phyloP scores from a whole-genome alignment of 2,113 vertebrate genomes.

The Chaenocephalus aceratus region DNA sequence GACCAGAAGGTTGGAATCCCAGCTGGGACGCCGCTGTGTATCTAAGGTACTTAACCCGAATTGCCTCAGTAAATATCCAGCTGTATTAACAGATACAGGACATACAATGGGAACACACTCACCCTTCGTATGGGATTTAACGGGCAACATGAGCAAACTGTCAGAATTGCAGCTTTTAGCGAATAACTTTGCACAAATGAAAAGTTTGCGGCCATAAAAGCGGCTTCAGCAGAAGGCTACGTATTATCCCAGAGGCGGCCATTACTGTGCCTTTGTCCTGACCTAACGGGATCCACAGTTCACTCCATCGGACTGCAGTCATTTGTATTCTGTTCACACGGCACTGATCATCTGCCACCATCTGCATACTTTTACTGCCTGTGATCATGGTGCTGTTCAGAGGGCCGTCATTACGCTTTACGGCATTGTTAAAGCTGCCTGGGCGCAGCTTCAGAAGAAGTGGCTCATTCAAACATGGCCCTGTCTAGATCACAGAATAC shows the following conservation, averaged over 20 bases:
- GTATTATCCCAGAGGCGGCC: slow-evolving; percentile 61
- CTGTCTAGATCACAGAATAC: slow-evolving; percentile 58
- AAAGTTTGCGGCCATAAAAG: slow-evolving; percentile 72
- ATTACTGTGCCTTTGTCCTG: slow-evolving; percentile 69
- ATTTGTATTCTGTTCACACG: slow-evolving; percentile 80
- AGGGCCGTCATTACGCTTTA: slow-evolving; percentile 82
- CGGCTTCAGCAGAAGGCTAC: slow-evolving; percentile 43
- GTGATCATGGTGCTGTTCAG: slow-evolving; percentile 81
- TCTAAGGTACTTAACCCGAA: slow-evolving; percentile 84
- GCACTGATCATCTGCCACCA: slow-evolving; percentile 82
- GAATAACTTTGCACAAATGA: slow-evolving; percentile 72
- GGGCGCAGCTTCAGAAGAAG: slow-evolving; percentile 64
- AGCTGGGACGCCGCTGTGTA: slow-evolving; percentile 76
- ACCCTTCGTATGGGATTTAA: slow-evolving; percentile 72
- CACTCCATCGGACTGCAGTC: slow-evolving; percentile 59
- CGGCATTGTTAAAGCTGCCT: slow-evolving; percentile 78
- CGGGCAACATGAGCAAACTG: slow-evolving; percentile 54
- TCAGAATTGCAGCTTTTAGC: slow-evolving; percentile 60
- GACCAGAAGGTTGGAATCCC: slow-evolving; percentile 85
- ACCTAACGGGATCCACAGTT: slow-evolving; percentile 66
- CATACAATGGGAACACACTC: slow-evolving; percentile 72
- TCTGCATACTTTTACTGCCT: slow-evolving; percentile 84
- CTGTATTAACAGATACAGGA: slow-evolving; percentile 80
- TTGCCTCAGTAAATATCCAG: slow-evolving; percentile 87
- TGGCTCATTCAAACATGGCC: slow-evolving; percentile 56